Evolutionary conservation across 2,113 vertebrate species (phyloP), one percentile per base, ranked within the genome.

Genomic region (Microtus oregoni): DNA sequence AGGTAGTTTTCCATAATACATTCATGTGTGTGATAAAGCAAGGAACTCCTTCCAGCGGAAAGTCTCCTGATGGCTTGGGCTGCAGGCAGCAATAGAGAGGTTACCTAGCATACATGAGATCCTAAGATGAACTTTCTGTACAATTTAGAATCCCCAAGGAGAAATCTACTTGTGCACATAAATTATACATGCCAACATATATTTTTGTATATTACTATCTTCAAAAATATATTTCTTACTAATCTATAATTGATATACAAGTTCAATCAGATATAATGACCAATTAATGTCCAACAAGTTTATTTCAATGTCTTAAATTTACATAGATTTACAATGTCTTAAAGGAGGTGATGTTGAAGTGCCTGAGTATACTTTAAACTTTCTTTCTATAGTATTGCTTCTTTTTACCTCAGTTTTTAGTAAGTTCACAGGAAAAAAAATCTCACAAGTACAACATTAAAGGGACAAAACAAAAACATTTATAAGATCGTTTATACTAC

Each of bases 291-390:
- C 20, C 44, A 94, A 85, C 55, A 78, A 35, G 26, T 68, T 93
- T 78, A 96, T 73, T 93, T 86, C 32, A 75, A 78, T 44, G 44
- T 44, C 44, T 44, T 44, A 44, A 44, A 44, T 44, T 44, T 44
- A 44, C 79, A 7, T 86, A 96, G 50, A 61, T 32, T 35, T 67
- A 38, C 82, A 97, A 35, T 77, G 86, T 72, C 67, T 94, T 73
- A 38, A 89, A 61, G 20, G 20, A 79, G 24, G 9, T 38, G 7
- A 79, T 91, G 28, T 28, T 61, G 26, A 91, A 72, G 7, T 19
- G 68, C 88, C 41, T 92, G n/a, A 67, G 65, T 67, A 44, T 19
- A 63, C 2, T 77, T 79, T 86, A 28, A 14, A 10, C 61, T 86
- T 75, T 93, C 47, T 26, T 76, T 52, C 7, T 26, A 52, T 75